These are phyloP conservation scores for Lycopodina hypogea DNA, from an alignment of 37 sponge, comb jelly and placozoan genomes.

Conservation along the genomic window DNA sequence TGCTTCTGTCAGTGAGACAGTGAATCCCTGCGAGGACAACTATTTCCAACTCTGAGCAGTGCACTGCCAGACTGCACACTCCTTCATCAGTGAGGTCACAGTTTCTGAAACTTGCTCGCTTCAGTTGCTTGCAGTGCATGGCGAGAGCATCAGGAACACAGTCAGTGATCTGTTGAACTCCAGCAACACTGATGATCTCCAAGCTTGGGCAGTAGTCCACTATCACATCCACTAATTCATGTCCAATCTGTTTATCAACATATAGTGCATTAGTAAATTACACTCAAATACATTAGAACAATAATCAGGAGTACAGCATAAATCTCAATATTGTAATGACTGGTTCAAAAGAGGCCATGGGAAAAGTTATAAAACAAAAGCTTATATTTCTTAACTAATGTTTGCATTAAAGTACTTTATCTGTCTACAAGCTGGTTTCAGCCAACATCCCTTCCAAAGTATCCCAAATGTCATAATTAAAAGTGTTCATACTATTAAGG, in stretches of 20 bases:
- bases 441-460: no score
- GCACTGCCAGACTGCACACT: constrained; percentile 53
- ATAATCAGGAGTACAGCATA: no score
- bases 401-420: no score
- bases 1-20: constrained; percentile 69
- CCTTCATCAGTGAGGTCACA: constrained; percentile 66
- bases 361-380: no score
- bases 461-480: no score
- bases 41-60: constrained; percentile 55
- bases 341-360: no score
- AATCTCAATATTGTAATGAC: no score
- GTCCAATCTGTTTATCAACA: background rate
- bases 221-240: constrained; percentile 9
- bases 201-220: constrained; percentile 56
- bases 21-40: constrained; percentile 68
- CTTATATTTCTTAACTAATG: no score
- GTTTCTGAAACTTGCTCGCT: constrained; percentile 56
- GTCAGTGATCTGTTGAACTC: constrained; percentile 57
- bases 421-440: no score
- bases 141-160: constrained; percentile 47
- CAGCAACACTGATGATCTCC: constrained; percentile 62
- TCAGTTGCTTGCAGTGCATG: constrained; percentile 42
- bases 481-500: no score
- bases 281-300: no score
- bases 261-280: no score